These are phyloP conservation scores for Oncorhynchus tshawytscha DNA, from an alignment of 2,113 vertebrate genomes.

Conservation along the genomic window DNA sequence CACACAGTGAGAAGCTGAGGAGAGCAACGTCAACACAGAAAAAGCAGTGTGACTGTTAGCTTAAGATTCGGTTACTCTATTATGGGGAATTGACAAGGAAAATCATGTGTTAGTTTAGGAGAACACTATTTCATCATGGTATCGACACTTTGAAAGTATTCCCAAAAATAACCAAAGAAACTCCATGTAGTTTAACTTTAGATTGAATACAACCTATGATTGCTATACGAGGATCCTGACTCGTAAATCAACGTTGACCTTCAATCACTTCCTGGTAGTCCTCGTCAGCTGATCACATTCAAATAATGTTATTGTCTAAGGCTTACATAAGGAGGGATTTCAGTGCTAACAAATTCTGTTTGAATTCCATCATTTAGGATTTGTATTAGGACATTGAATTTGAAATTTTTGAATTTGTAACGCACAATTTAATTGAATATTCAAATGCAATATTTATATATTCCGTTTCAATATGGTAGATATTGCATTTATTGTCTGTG, in stretches of 20 bases:
- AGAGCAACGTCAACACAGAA: neutral
- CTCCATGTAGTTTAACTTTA: neutral
- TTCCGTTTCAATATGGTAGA: too few species aligned
- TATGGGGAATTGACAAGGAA: neutral
- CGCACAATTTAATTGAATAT: too few species aligned
- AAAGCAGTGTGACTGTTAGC: neutral
- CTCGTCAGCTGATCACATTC: neutral
- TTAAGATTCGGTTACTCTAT: neutral
- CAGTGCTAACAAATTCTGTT: too few species aligned
- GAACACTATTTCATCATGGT: neutral
- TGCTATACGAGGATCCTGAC: neutral
- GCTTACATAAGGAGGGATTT: neutral
- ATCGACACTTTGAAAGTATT: neutral
- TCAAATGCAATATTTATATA: too few species aligned
- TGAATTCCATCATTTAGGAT: too few species aligned
- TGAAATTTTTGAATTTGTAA: too few species aligned
- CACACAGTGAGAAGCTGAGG: neutral
- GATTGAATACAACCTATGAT: neutral
- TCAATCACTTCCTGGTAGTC: neutral
- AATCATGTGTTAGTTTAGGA: neutral
- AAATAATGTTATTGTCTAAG: neutral
- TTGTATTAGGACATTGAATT: too few species aligned
- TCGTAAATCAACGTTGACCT: neutral
- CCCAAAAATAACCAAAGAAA: neutral
- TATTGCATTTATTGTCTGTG: too few species aligned